Percentiles rank a stretch among this genome's conserved stretches.
phyloP scores from a whole-genome alignment of 2,797 vertebrate species.

The Vultur gryphus region DNA sequence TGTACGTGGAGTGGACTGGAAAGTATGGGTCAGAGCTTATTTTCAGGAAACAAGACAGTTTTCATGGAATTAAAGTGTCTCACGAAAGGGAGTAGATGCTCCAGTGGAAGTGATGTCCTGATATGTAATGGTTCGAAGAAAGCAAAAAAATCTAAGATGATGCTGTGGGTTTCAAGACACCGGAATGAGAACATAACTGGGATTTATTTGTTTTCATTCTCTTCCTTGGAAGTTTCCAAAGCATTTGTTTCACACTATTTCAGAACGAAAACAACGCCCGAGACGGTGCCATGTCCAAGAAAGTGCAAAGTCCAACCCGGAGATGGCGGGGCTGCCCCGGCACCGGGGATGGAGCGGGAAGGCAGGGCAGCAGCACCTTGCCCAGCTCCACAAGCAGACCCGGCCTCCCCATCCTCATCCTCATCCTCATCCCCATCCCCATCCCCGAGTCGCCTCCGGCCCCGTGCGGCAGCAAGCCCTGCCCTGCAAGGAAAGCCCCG shows the following conservation, averaged over 20 bases:
- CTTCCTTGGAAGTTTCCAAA: neutral
- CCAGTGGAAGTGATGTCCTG: neutral
- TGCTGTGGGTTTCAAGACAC: neutral
- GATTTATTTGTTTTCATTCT: neutral
- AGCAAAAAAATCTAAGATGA: neutral
- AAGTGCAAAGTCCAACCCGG: neutral
- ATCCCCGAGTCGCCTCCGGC: too few relatives aligned
- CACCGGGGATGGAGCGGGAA: neutral
- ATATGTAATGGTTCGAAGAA: neutral
- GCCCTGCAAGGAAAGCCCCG: neutral
- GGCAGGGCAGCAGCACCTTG: neutral
- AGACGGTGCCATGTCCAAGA: neutral
- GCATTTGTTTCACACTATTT: neutral
- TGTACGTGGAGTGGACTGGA: rapidly evolving
- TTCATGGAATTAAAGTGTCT: neutral
- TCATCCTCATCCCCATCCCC: neutral
- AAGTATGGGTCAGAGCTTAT: neutral
- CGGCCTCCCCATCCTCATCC: too few relatives aligned
- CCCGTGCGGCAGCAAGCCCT: neutral
- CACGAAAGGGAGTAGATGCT: neutral
- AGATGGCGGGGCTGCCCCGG: neutral
- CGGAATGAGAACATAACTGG: neutral
- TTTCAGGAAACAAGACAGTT: neutral
- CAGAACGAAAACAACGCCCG: neutral
- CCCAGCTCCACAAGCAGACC: neutral